phyloP scores from a whole-genome alignment of 1,140 invertebrate species.

The Drosophila lacertosa region DNA sequence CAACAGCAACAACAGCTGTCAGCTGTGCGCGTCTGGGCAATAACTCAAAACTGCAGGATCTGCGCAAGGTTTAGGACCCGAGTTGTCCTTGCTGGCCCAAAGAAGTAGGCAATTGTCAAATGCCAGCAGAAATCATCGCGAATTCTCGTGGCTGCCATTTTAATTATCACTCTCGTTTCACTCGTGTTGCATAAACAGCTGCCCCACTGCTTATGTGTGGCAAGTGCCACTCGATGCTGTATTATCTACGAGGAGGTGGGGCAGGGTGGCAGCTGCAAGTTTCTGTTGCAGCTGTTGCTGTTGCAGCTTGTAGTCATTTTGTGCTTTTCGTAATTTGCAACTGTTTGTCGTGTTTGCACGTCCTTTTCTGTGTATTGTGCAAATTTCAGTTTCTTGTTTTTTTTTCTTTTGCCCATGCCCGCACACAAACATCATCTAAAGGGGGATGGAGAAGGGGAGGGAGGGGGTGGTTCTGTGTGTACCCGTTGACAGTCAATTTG shows the following conservation, averaged over 20 bases:
- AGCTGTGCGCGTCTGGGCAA: conserved; percentile 51
- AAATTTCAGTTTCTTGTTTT: conserved; percentile 59
- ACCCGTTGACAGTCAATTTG: conserved; percentile 34
- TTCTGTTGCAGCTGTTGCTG: conserved; percentile 20
- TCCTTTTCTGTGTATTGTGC: conserved; percentile 77
- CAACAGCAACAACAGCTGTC: conserved; percentile 58
- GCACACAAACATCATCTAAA: conserved; percentile 1
- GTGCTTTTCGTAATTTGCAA: conserved; percentile 71
- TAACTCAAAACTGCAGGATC: conserved; percentile 63
- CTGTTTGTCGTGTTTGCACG: conserved; percentile 78
- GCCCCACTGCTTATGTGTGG: conserved; percentile 25
- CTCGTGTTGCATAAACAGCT: conserved; percentile 46
- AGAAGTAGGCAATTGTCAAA: conserved; percentile 42
- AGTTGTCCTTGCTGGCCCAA: conserved; percentile 20
- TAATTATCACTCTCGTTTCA: conserved; percentile 69
- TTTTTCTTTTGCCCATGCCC: conserved; percentile 8
- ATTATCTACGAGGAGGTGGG: conserved; percentile 56
- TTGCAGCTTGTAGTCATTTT: conserved; percentile 43
- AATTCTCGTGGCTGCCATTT: conserved; percentile 66
- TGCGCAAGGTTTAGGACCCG: conserved; percentile 19
- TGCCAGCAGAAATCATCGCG: conserved; percentile 45
- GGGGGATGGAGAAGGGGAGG: not conserved
- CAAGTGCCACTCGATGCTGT: conserved; percentile 59
- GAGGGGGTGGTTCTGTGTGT: not conserved
- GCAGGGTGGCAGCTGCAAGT: conserved; percentile 5